Evolutionary conservation across 1,140 invertebrate genomes (phyloP).

Genomic region (Drosophila rufa): DNA sequence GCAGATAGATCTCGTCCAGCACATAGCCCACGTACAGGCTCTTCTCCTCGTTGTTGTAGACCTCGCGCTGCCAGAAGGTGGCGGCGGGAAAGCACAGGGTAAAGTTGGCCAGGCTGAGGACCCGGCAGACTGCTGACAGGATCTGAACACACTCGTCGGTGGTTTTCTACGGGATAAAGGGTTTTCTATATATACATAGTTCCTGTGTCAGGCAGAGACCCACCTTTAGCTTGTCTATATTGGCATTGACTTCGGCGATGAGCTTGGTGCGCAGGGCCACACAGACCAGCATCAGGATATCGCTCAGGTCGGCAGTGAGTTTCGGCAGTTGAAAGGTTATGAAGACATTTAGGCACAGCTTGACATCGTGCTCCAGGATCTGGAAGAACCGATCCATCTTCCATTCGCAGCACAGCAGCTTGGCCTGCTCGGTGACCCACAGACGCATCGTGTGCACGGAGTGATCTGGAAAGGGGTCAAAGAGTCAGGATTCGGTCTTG

Average conservation of each 20-base stretch:
- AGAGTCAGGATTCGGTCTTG: not conserved
- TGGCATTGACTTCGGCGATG: conserved; percentile 90
- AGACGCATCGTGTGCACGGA: conserved; percentile 91
- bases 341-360: conserved; percentile 88
- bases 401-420: conserved; percentile 90
- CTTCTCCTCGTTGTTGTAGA: conserved; percentile 74
- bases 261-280: conserved; percentile 91
- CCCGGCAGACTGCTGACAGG: conserved; percentile 89
- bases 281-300: conserved; percentile 88
- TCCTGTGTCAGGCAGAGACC: not conserved
- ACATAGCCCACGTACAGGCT: conserved; percentile 80
- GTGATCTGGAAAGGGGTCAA: conserved; percentile 86
- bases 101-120: conserved; percentile 90
- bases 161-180: conserved; percentile 86
- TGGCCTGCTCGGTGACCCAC: conserved; percentile 90
- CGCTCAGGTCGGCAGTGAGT: conserved; percentile 84
- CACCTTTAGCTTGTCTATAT: conserved; percentile 90
- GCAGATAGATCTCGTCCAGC: conserved; percentile 89
- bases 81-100: conserved; percentile 91
- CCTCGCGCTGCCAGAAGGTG: conserved; percentile 87
- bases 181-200: too few relatives aligned
- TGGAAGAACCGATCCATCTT: conserved; percentile 89
- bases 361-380: conserved; percentile 88
- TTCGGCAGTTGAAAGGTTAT: conserved; percentile 88
- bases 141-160: conserved; percentile 89